Conservation (phyloP, 2,888 invertebrate species). For the Luperina nickerlii region DNA sequence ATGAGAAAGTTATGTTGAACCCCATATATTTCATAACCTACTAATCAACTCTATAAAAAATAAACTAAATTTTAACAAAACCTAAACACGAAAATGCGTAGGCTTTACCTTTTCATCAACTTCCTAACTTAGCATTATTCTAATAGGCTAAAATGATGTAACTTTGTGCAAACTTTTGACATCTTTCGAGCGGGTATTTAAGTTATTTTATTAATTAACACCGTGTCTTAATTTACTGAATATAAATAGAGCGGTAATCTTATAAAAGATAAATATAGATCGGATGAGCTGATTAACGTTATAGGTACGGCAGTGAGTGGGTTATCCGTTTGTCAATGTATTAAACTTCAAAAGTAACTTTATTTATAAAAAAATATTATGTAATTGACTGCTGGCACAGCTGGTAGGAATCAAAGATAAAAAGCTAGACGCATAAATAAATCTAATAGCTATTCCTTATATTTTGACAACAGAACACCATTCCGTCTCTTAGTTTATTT, state of each 20-base stretch:
- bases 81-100: neutral
- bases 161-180: constrained; percentile 29
- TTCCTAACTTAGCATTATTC: constrained; percentile 33
- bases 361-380: neutral
- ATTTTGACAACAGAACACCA: constrained; percentile 29
- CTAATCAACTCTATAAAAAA: constrained; percentile 4
- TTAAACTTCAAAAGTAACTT: neutral
- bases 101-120: constrained; percentile 15
- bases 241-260: constrained; percentile 9
- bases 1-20: neutral
- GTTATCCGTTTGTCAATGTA: neutral
- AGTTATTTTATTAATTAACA: constrained; percentile 20
- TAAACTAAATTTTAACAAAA: neutral
- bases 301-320: neutral
- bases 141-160: constrained; percentile 13
- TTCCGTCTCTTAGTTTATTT: constrained; percentile 23
- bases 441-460: constrained; percentile 10
- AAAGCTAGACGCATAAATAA: constrained; percentile 31
- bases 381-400: constrained; percentile 1
- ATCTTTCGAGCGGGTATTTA: constrained; percentile 14
- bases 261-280: constrained; percentile 13
- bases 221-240: neutral
- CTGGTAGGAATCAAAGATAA: constrained; percentile 16
- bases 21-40: neutral
- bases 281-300: constrained; percentile 17